phyloP scores from a whole-genome alignment of 2,888 invertebrate species.

The Bedellia somnulentella region DNA sequence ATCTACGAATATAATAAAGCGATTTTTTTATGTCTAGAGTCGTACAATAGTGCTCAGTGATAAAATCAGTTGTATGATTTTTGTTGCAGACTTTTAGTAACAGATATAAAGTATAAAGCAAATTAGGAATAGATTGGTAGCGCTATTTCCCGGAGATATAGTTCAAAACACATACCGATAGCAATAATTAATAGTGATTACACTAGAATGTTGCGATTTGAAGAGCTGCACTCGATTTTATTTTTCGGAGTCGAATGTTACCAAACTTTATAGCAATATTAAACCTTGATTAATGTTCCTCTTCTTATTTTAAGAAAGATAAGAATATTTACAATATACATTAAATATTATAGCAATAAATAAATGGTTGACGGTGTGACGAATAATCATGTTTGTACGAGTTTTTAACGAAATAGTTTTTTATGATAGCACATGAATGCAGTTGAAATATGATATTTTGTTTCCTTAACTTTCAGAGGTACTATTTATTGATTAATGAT shows the following conservation, averaged over 20 bases:
- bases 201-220: slow-evolving; percentile 50
- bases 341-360: slow-evolving; percentile 54
- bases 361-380: slow-evolving; percentile 44
- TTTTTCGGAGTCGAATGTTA: slow-evolving; percentile 48
- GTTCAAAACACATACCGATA: slow-evolving; percentile 4
- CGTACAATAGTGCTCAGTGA: no score
- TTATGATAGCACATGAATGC: slow-evolving; percentile 53
- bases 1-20: no score
- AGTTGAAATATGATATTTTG: slow-evolving; percentile 51
- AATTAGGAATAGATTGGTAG: slow-evolving; percentile 55
- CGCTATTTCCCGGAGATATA: slow-evolving; percentile 50
- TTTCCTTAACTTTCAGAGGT: slow-evolving; percentile 63
- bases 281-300: slow-evolving; percentile 60
- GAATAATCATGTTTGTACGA: slow-evolving; percentile 57
- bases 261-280: slow-evolving; percentile 53
- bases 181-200: slow-evolving; percentile 19
- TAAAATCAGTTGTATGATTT: no score
- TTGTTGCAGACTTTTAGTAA: no score
- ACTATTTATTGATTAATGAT: slow-evolving; percentile 65
- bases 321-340: slow-evolving; percentile 60
- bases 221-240: slow-evolving; percentile 56
- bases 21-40: no score
- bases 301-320: slow-evolving; percentile 61
- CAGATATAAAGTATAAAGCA: no score
- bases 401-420: slow-evolving; percentile 58